Evolutionary conservation across 1,140 invertebrate species (phyloP).

Genomic region (Habropoda laboriosa): DNA sequence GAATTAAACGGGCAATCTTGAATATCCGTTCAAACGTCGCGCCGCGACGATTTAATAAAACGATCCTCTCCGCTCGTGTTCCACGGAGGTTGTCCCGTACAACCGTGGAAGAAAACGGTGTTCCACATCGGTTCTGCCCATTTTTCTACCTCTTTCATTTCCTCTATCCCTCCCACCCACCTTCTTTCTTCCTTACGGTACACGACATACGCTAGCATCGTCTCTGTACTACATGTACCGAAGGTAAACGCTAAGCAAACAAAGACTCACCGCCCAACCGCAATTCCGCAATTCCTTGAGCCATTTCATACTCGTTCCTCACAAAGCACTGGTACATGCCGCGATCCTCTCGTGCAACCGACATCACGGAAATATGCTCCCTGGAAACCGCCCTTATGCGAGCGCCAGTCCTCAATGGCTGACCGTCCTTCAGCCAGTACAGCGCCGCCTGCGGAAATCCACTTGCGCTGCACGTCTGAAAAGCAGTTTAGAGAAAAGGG

Average conservation of each 20-base stretch:
- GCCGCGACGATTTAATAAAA: conserved; percentile 16
- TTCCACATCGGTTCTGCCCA: not conserved
- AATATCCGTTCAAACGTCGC: conserved; percentile 25
- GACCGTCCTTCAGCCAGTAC: conserved; percentile 85
- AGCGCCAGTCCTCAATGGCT: conserved; percentile 83
- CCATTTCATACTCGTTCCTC: conserved; percentile 86
- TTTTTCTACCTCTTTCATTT: not conserved
- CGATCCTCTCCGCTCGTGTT: not conserved
- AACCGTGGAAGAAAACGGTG: not conserved
- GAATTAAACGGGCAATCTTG: conserved; percentile 29
- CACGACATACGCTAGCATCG: not conserved
- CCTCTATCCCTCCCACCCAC: too few relatives aligned
- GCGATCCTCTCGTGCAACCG: conserved; percentile 87
- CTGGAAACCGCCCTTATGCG: conserved; percentile 81
- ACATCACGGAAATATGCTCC: conserved; percentile 84
- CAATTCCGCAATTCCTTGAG: conserved; percentile 88
- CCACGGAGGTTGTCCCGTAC: conserved; percentile 1
- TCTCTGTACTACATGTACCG: not conserved
- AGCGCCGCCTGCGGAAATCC: conserved; percentile 81
- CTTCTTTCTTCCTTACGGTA: too few relatives aligned
- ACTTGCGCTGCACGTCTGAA: conserved; percentile 79
- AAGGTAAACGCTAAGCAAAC: conserved; percentile 30
- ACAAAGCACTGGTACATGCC: conserved; percentile 94
- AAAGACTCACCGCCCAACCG: conserved; percentile 86
- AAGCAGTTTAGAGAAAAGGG: conserved; percentile 62